These are phyloP conservation scores for Bovichtus variegatus DNA, from an alignment of 2,797 vertebrate genomes.

Conservation along the genomic window DNA sequence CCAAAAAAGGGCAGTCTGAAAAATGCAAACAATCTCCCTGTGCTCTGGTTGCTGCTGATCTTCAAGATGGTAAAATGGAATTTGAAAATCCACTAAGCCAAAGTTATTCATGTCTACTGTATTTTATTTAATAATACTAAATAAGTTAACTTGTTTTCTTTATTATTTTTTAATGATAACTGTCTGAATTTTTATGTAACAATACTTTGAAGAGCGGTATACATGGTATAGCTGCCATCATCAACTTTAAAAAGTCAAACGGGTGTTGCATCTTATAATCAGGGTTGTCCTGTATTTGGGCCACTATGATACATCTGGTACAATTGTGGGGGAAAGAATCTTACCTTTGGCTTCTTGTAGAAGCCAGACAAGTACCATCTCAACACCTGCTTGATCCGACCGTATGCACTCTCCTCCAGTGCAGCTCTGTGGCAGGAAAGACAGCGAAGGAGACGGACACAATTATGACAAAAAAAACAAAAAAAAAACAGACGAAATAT, in stretches of 20 bases:
- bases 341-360: slow-evolving; percentile 98
- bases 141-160: not conserved
- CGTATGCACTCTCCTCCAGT: slow-evolving; percentile 90
- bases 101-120: not conserved
- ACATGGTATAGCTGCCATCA: not conserved
- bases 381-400: slow-evolving; percentile 94
- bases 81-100: not conserved
- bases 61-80: not conserved
- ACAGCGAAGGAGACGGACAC: not conserved
- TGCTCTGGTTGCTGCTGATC: not conserved
- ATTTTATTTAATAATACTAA: not conserved
- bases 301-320: not conserved
- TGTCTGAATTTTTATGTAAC: not conserved
- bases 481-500: not conserved
- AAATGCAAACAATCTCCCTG: slow-evolving; percentile 13
- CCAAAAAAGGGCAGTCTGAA: not conserved
- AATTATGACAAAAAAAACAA: not conserved
- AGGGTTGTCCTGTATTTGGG: not conserved
- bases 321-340: not conserved
- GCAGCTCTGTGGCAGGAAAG: slow-evolving; percentile 84
- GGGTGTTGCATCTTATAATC: not conserved
- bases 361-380: slow-evolving; percentile 98
- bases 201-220: not conserved
- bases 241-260: not conserved
- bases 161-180: not conserved